phyloP scores from a whole-genome alignment of 2,113 vertebrate genomes.

The Alexandromys fortis region DNA sequence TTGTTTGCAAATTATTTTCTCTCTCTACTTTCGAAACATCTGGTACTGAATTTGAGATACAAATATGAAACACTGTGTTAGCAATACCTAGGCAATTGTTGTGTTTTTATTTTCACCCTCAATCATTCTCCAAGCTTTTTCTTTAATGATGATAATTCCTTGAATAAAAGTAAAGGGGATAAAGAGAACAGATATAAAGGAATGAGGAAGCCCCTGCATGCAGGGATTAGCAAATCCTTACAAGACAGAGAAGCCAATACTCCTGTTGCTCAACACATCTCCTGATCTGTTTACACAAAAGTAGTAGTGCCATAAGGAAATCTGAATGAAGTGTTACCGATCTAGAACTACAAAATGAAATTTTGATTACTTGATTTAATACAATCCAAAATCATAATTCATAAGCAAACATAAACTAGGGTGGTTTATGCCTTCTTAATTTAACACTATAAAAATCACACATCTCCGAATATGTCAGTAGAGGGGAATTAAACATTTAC shows the following conservation, averaged over 20 bases:
- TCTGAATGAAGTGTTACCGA: neutral
- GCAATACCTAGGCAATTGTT: neutral
- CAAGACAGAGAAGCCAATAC: neutral
- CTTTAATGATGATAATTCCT: neutral
- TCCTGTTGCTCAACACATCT: slow-evolving; percentile 11
- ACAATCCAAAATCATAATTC: neutral
- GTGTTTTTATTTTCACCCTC: neutral
- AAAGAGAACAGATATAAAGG: neutral
- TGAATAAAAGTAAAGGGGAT: neutral
- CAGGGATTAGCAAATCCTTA: neutral
- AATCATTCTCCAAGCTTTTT: neutral
- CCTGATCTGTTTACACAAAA: neutral
- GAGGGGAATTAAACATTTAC: neutral
- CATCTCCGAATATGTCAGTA: neutral
- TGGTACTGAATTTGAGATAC: neutral
- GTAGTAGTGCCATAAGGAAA: neutral
- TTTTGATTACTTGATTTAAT: neutral
- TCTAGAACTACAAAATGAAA: neutral
- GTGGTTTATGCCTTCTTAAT: neutral
- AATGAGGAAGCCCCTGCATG: neutral
- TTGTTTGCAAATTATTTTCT: neutral
- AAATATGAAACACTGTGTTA: neutral
- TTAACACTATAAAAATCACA: neutral
- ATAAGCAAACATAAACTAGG: neutral
- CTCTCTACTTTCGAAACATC: neutral